phyloP scores from a whole-genome alignment of 2,797 vertebrate species.

The Muscicapa striata region DNA sequence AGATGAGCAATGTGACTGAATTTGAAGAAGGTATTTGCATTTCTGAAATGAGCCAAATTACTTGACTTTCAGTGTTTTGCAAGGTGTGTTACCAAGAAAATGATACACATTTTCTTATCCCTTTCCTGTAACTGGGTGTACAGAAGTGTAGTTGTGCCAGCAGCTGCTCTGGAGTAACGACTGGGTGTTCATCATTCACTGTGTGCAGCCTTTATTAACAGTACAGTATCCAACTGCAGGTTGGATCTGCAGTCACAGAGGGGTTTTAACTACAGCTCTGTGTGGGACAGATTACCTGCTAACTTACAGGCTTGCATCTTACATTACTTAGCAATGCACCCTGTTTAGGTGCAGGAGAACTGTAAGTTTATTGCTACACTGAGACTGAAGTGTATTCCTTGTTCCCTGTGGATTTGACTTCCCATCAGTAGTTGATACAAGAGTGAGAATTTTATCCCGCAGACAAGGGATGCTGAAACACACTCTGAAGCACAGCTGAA shows the following conservation, averaged over 20 bases:
- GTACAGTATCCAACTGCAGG: fast-evolving
- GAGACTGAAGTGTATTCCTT: neutral
- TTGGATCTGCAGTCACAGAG: neutral
- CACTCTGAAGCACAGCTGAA: neutral
- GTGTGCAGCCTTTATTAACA: neutral
- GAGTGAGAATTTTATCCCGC: neutral
- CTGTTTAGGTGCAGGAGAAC: neutral
- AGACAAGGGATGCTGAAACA: neutral
- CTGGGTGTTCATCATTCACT: fast-evolving
- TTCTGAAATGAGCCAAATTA: neutral
- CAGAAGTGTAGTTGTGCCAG: neutral
- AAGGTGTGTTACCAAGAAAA: neutral
- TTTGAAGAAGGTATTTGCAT: neutral
- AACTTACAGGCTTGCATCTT: neutral
- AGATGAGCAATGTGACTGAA: neutral
- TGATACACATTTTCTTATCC: fast-evolving
- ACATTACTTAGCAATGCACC: neutral
- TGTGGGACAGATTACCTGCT: neutral
- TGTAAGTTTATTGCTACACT: neutral
- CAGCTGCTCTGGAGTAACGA: neutral
- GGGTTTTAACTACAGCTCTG: neutral
- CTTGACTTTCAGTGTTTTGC: neutral
- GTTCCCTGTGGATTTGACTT: neutral
- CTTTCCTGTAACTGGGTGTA: neutral
- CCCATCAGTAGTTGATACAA: neutral